phyloP scores from a whole-genome alignment of 2,113 vertebrate species.

The Gallinago jamesoni region DNA sequence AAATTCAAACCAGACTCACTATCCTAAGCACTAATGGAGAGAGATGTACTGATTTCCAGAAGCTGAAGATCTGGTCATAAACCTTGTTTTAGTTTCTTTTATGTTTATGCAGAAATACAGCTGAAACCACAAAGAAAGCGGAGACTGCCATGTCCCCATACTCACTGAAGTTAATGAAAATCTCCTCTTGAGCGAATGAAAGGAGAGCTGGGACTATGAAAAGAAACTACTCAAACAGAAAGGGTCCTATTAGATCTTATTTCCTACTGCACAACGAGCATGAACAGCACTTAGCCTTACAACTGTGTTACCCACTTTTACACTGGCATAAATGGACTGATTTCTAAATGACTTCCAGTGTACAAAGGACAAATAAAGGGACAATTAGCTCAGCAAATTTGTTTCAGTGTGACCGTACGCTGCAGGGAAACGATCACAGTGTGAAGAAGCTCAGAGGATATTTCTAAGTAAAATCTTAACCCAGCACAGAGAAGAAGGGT shows the following conservation, averaged over 20 bases:
- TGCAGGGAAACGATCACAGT: neutral
- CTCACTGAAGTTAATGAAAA: neutral
- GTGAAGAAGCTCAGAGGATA: neutral
- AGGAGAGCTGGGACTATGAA: neutral
- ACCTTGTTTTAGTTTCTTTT: neutral
- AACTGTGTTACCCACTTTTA: neutral
- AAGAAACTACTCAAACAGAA: neutral
- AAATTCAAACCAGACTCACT: neutral
- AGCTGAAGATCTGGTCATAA: neutral
- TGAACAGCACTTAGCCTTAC: neutral
- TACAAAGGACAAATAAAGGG: constrained; percentile 20
- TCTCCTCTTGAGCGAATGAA: neutral
- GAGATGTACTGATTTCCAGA: neutral
- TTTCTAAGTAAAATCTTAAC: neutral
- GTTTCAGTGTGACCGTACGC: rapidly evolving
- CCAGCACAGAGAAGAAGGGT: neutral
- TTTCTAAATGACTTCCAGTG: neutral
- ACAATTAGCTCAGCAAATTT: constrained; percentile 15
- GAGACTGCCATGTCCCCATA: neutral
- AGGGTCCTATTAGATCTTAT: neutral
- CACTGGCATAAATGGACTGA: neutral
- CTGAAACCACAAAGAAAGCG: neutral
- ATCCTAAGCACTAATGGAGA: neutral
- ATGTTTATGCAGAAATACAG: neutral
- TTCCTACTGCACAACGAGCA: neutral